Evolutionary conservation across 2,113 vertebrate genomes (phyloP), one percentile per base, ranked within the genome.

Genomic region (Oenanthe oenanthe): DNA sequence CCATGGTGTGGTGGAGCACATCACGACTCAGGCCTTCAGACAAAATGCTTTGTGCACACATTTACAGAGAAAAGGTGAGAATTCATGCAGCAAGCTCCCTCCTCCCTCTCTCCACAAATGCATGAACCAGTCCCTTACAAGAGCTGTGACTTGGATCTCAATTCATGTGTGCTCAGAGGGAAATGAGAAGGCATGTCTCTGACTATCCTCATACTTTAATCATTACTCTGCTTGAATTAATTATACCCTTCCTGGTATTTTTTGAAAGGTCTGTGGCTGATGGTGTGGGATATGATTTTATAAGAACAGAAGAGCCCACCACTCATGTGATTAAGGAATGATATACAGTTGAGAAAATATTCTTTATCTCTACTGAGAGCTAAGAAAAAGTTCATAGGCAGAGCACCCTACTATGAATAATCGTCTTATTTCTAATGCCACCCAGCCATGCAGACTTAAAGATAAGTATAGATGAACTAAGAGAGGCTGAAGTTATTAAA

Each of bases 371-470:
- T 45, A 65, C 67, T 25, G 90, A 88, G 53, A 93, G 79, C 67
- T 85, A 83, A 83, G 85, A 94, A 90, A 79, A 95, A 84, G 68
- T 94, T 92, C 85, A 93, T 57, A 92, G 71, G 66, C 81, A 93
- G 72, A 89, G 79, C 67, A 92, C 63, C 85, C 78, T 94, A 86
- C 82, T 96, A 96, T 95, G 92, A 96, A 93, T 97, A 96, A 95
- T 95, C 89, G 89, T 88, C 93, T 97, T 96, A 97, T 96, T 97
- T 84, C 88, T 95, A 89, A 92, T 95, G 82, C 88, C 82, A 88
- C 90, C 79, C 93, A 96, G 88, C 75, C 94, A 94, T 96, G 93
- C 93, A 96, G 90, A 96, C 88, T 95, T 92, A 94, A 96, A 93
- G 91, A 95, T 97, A 94, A 96, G 87, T 93, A 88, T 63, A 93